These are phyloP conservation scores for Stegophylla sp. DNA, from an alignment of 2,888 invertebrate species.

Conservation along the genomic window DNA sequence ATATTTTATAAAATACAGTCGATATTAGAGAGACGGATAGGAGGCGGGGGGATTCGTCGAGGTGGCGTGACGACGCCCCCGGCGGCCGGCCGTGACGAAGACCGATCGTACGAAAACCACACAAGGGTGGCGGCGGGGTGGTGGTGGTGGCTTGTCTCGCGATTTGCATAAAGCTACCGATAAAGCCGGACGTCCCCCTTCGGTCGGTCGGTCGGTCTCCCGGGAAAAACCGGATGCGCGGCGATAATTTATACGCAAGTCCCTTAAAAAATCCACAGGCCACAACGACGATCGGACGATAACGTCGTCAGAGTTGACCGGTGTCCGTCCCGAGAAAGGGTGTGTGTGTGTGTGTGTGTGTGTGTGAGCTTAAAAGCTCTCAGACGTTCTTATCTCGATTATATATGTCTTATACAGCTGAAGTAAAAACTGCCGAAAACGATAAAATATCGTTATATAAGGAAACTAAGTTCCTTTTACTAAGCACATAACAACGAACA, in stretches of 20 bases:
- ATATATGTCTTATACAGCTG: not conserved
- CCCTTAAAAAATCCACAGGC: slow-evolving; percentile 19
- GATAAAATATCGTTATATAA: too few relatives aligned
- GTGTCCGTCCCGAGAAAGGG: not conserved
- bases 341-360: not conserved
- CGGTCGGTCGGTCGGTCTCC: slow-evolving; percentile 12
- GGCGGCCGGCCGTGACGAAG: slow-evolving; percentile 39
- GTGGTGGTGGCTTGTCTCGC: slow-evolving; percentile 15
- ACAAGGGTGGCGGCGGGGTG: not conserved
- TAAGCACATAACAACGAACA: too few relatives aligned
- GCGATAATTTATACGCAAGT: slow-evolving; percentile 33
- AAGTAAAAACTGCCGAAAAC: not conserved
- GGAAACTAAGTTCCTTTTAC: too few relatives aligned
- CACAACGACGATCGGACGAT: slow-evolving; percentile 10
- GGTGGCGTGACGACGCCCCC: slow-evolving; percentile 47
- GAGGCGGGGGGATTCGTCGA: slow-evolving; percentile 12
- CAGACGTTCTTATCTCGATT: slow-evolving; percentile 25
- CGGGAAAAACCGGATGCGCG: slow-evolving; percentile 25
- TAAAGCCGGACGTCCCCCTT: slow-evolving; percentile 50
- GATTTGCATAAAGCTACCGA: slow-evolving; percentile 56
- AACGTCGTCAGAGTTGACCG: slow-evolving; percentile 31
- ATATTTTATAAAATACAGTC: too few relatives aligned
- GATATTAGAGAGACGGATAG: not conserved
- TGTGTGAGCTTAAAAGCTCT: not conserved
- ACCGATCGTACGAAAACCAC: slow-evolving; percentile 37